Evolutionary conservation across 1,140 invertebrate species (phyloP), one percentile per base, ranked within the genome.

Genomic region (Sycophila sp.): DNA sequence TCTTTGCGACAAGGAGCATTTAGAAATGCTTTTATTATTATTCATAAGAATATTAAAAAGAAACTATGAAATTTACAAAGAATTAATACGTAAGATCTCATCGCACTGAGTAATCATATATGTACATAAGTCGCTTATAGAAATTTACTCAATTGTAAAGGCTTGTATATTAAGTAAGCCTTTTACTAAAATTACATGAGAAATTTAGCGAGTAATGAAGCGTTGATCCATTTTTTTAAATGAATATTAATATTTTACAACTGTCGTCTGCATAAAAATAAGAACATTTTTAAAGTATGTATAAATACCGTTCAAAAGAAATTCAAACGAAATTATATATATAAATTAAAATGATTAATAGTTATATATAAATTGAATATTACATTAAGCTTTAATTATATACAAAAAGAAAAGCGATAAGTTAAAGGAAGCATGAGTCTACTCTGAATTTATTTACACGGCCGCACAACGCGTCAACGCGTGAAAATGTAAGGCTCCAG

Each of bases 401-500:
- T 15, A 55, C 19, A 11, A 40, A 34, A 24, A 65, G 24, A 49
- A 15, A 8, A 6, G 40, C 4, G n/a, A 42, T 22, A 69, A 69
- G 53, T 32, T 60, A n/a, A 73, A 69, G 67, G 65, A 73, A 73
- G 67, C 71, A 73, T 69, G 68, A 73, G 62, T 75, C 69, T 77
- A 72, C 40, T 75, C 68, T 47, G 68, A 72, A 72, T 66, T 47
- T 82, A 80, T 83, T 66, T 85, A 84, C 81, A 85, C 75, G 75
- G 82, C 81, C 81, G 82, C 83, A 82, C 80, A 81, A 78, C 81
- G 81, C 81, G 81, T 82, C 81, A 76, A 84, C 78, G 80, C 81
- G 78, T 79, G 71, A 75, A 73, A 76, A 71, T 71, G 59, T 69
- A 60, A 68, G 40, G 42, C 42, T 64, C n/a, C 28, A 60, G 34